These are phyloP conservation scores for Eupithecia subfuscata DNA, from an alignment of 2,888 invertebrate species.

Conservation along the genomic window DNA sequence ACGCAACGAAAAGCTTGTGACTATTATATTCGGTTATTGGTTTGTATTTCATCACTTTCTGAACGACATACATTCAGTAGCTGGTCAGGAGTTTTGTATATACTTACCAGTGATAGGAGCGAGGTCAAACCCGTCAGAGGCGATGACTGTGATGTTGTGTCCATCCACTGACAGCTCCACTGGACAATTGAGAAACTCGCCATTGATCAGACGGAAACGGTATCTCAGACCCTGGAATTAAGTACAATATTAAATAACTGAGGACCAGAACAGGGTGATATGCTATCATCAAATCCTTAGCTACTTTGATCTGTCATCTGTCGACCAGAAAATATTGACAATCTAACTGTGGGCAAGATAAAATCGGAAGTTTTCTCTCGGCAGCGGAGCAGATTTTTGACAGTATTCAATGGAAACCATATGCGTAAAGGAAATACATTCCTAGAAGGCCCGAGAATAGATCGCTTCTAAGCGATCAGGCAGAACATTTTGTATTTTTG, in stretches of 20 bases:
- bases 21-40: no score
- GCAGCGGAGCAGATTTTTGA: neutral
- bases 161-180: slow-evolving; percentile 89
- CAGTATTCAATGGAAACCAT: neutral
- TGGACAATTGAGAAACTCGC: slow-evolving; percentile 90
- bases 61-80: neutral
- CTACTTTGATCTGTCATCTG: neutral
- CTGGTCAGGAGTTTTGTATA: neutral
- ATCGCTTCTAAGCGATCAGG: no score
- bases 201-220: slow-evolving; percentile 88
- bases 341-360: neutral
- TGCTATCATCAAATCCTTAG: no score
- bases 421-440: neutral
- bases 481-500: neutral
- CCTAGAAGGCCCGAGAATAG: neutral
- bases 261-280: no score
- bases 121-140: slow-evolving; percentile 88
- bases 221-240: slow-evolving; percentile 84
- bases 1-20: neutral
- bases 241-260: neutral
- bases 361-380: neutral
- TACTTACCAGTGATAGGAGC: slow-evolving; percentile 84
- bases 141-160: slow-evolving; percentile 87
- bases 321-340: neutral
- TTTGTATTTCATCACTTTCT: neutral